A percentile compares a stretch with the other conserved stretches of the same genome.
phyloP scores from a whole-genome alignment of 1,140 invertebrate genomes.

The Drosophila orosa region DNA sequence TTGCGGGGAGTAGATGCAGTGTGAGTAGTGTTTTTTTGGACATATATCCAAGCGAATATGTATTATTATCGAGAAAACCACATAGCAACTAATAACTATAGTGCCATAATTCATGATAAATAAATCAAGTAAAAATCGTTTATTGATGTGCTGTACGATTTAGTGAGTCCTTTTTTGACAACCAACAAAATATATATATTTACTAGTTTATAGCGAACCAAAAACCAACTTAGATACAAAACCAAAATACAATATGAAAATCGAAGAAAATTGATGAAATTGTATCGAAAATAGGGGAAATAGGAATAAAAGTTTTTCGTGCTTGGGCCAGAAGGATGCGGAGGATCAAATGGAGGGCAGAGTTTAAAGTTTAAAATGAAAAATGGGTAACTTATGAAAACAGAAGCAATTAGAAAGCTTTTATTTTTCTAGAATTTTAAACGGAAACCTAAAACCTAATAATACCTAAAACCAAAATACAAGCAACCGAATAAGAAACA shows the following conservation, averaged over 20 bases:
- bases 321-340: constrained; percentile 27
- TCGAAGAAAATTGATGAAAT: constrained; percentile 1
- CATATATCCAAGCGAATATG: constrained; percentile 42
- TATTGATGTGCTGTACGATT: constrained; percentile 59
- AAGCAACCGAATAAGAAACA: constrained; percentile 34
- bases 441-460: constrained; percentile 27
- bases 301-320: constrained; percentile 51
- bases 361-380: constrained; percentile 9
- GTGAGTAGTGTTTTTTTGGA: constrained; percentile 37
- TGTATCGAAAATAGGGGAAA: constrained; percentile 32
- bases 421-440: constrained; percentile 82
- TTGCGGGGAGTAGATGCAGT: constrained; percentile 20
- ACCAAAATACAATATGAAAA: constrained; percentile 29
- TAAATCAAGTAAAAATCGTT: constrained; percentile 36
- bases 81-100: constrained; percentile 56
- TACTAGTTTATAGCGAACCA: constrained; percentile 47
- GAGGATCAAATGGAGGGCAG: constrained; percentile 7
- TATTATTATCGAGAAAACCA: constrained; percentile 41
- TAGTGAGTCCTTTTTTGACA: constrained; percentile 59
- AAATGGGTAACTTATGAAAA: constrained; percentile 50
- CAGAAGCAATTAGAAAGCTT: constrained; percentile 78
- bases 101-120: constrained; percentile 60
- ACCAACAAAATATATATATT: constrained; percentile 43
- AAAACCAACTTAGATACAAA: constrained; percentile 28
- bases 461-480: constrained; percentile 26